Evolutionary conservation across 2,113 vertebrate species (phyloP), one percentile per base, ranked within the genome.

Genomic region (Oryzias celebensis): DNA sequence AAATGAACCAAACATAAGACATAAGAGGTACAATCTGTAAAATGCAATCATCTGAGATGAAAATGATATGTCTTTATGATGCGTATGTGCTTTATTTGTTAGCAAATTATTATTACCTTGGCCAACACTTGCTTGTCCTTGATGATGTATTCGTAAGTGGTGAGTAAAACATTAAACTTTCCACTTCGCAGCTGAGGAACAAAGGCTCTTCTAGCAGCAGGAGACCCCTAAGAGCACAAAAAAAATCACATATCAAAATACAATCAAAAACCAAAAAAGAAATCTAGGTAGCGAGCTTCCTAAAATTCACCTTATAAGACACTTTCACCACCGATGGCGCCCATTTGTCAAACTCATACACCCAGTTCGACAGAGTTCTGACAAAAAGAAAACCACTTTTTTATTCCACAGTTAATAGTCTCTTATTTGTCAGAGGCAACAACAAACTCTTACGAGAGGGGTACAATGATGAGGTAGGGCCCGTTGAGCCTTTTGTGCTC

Each of bases 311-410:
- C 94, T 99, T 99, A 89, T 98, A 99, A 5, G 97, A 98, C 54
- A 99, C 93, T 88, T 97, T 98, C 56, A 97, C 95, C 47, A 99
- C 97, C 0, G 96, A 96, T 3, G 97, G 97, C 15, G 94, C 96
- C 97, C 96, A 99, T 50, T 99, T 99, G 87, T 99, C 97, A 61
- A 99, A 99, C 87, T 99, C 97, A 0, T 97, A 98, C 0, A 96
- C 96, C 97, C 97, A 99, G 81, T 99, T 99, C 28, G 97, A 98
- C 43, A 99, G 91, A 13, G 96, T 98, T 73, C 96, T 98, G 90
- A 69, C 26, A 61, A 31, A 6, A 0, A 71, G 10, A 73, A 31
- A 65, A 36, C 8, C 18, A 42, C 4, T 8, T 48, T 18, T 48
- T 45, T 16, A 45, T 17, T 16, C 14, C 5, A 15, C 4, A 14